Conservation (phyloP, 2,113 vertebrate genomes). For the Xenopus laevis region DNA sequence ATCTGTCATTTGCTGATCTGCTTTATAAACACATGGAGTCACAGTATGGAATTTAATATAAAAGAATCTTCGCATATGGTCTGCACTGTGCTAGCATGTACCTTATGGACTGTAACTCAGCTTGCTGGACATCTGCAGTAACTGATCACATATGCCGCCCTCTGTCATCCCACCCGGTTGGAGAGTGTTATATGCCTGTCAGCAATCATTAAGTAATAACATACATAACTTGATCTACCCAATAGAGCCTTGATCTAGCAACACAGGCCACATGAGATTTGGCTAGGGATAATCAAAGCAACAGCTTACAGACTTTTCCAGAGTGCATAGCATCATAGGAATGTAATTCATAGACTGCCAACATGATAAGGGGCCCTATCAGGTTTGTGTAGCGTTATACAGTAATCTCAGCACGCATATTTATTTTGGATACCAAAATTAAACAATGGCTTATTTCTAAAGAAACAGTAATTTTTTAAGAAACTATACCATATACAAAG, state of each 20-base stretch:
- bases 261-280: conserved; percentile 6
- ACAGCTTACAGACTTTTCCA: conserved; percentile 21
- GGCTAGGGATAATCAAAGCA: conserved; percentile 30
- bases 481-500: too few species aligned
- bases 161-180: background rate
- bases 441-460: too few species aligned
- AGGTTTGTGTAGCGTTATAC: background rate
- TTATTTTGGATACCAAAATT: too few species aligned
- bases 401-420: too few species aligned
- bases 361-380: conserved; percentile 4
- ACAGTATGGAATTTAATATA: conserved; percentile 9
- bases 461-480: too few species aligned
- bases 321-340: conserved; percentile 10
- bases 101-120: background rate
- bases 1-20: conserved; percentile 8
- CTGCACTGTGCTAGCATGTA: background rate
- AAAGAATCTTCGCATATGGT: too few species aligned
- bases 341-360: conserved; percentile 29
- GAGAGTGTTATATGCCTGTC: conserved; percentile 14
- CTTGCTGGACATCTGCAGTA: conserved; percentile 14
- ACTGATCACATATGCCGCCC: background rate
- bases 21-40: conserved; percentile 6
- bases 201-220: conserved; percentile 14
- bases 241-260: conserved; percentile 18
- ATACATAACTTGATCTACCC: conserved; percentile 6